Evolutionary conservation across 2,888 invertebrate species (phyloP).

Genomic region (Chymomyza fuscimana): DNA sequence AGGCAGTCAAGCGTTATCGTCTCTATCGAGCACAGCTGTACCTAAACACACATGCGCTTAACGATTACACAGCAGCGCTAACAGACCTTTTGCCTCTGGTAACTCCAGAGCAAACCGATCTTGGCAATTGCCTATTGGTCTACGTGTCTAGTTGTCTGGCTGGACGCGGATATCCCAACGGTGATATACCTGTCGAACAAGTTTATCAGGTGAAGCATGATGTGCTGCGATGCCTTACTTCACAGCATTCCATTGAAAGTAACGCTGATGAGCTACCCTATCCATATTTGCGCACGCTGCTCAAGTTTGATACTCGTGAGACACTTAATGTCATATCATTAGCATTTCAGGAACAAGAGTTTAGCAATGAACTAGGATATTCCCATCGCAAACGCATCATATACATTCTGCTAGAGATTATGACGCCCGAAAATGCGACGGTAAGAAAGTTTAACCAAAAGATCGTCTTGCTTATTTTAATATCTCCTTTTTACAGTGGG

Average conservation of each 20-base stretch:
- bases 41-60: constrained; percentile 88
- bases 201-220: constrained; percentile 86
- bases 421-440: constrained; percentile 84
- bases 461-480: neutral
- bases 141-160: constrained; percentile 93
- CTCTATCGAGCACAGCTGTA: constrained; percentile 82
- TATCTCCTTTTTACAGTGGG: constrained; percentile 68
- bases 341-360: constrained; percentile 91
- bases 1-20: constrained; percentile 75
- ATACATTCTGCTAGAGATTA: constrained; percentile 88
- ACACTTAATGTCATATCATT: constrained; percentile 91
- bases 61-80: constrained; percentile 87
- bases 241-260: constrained; percentile 84
- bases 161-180: constrained; percentile 90
- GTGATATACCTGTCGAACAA: constrained; percentile 84
- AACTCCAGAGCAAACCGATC: constrained; percentile 79
- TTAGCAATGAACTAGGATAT: constrained; percentile 86
- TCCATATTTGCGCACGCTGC: constrained; percentile 86
- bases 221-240: constrained; percentile 85
- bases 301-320: constrained; percentile 91
- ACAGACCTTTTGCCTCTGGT: constrained; percentile 84
- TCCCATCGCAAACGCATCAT: constrained; percentile 88
- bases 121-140: constrained; percentile 91
- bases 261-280: constrained; percentile 84
- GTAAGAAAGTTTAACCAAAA: constrained; percentile 79